phyloP scores from a whole-genome alignment of 1,140 invertebrate genomes.

The Brachionus calyciflorus region DNA sequence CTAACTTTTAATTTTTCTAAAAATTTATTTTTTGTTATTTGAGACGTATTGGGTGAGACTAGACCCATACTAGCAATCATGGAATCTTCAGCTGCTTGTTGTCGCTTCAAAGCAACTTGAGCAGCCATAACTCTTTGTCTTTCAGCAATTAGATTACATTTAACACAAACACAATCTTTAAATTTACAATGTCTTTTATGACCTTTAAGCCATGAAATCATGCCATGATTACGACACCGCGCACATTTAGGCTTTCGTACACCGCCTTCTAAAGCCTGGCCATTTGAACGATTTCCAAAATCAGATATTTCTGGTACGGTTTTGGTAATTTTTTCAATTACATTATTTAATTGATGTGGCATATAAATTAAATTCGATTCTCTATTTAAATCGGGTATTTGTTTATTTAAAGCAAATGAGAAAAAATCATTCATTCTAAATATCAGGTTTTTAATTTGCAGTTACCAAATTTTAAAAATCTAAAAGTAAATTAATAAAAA shows the following conservation, averaged over 20 bases:
- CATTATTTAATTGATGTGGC: not conserved
- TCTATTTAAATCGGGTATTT: too few relatives aligned
- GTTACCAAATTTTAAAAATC: too few relatives aligned
- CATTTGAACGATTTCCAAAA: not conserved
- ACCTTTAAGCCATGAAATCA: constrained; percentile 78
- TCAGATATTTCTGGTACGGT: not conserved
- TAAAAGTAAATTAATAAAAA: too few relatives aligned
- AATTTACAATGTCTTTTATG: constrained; percentile 85
- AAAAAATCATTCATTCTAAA: too few relatives aligned
- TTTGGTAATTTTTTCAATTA: not conserved
- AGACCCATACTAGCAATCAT: constrained; percentile 85
- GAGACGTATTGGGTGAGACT: constrained; percentile 58
- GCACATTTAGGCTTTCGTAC: constrained; percentile 64
- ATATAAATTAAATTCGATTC: not conserved
- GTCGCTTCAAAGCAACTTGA: constrained; percentile 83
- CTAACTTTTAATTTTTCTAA: constrained; percentile 81
- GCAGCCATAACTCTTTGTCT: constrained; percentile 61
- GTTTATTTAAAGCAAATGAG: too few relatives aligned
- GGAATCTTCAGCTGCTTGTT: constrained; percentile 93
- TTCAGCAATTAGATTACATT: constrained; percentile 73
- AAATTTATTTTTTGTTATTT: constrained; percentile 66
- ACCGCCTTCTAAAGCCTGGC: constrained; percentile 48
- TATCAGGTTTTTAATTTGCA: too few relatives aligned
- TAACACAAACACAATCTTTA: constrained; percentile 74
- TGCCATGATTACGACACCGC: constrained; percentile 74